Percentiles rank a stretch among this genome's conserved stretches.
Evolutionary conservation across 2,113 vertebrate species (phyloP).

Genomic region (Calonectris borealis): DNA sequence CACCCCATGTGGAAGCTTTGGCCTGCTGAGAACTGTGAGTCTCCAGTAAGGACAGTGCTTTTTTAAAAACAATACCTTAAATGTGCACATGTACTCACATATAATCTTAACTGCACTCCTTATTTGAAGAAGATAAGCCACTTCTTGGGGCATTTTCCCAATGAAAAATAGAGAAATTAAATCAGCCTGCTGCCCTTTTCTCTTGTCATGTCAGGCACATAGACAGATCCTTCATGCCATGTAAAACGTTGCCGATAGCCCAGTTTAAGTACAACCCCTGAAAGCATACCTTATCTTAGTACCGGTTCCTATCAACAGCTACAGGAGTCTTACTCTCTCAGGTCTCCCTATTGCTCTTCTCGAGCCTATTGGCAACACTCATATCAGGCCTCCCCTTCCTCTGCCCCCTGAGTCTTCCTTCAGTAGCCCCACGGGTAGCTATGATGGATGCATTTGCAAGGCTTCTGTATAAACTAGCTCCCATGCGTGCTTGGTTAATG

Average conservation of each 20-base stretch:
- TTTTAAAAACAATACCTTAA: neutral
- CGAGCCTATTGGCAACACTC: neutral
- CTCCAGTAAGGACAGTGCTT: fast-evolving
- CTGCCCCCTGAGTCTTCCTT: neutral
- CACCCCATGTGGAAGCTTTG: neutral
- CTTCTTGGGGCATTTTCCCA: neutral
- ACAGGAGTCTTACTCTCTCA: neutral
- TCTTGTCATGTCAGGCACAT: neutral
- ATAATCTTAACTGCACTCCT: neutral
- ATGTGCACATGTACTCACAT: neutral
- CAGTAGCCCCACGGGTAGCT: neutral
- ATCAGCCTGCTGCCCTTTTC: neutral
- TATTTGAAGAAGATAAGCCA: neutral
- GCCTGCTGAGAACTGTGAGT: neutral
- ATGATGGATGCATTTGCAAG: neutral
- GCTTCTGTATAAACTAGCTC: neutral
- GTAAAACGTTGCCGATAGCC: neutral
- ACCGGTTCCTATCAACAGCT: neutral
- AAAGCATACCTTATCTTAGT: neutral
- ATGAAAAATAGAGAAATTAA: neutral
- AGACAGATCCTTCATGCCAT: neutral
- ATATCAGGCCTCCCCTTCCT: neutral
- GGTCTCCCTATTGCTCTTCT: neutral
- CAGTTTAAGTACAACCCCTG: neutral
- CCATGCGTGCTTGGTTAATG: neutral